Evolutionary conservation across 2,888 invertebrate species (phyloP).

Genomic region (Agrotis puta): DNA sequence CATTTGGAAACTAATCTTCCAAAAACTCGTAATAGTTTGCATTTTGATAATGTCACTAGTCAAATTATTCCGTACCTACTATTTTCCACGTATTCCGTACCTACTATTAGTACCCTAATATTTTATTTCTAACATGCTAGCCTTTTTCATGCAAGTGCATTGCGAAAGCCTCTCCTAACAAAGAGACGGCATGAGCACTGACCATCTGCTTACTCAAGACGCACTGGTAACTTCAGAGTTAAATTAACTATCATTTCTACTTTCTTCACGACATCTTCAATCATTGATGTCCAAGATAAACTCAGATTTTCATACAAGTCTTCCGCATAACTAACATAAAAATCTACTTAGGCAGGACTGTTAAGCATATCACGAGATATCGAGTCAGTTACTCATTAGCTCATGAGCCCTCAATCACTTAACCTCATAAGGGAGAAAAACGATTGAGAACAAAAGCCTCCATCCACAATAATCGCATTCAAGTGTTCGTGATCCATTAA

Average conservation of each 20-base stretch:
- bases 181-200: background rate
- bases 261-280: background rate
- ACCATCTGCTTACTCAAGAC: background rate
- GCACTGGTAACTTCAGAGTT: background rate
- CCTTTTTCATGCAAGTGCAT: background rate
- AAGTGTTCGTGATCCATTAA: conserved; percentile 70
- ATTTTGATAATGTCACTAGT: background rate
- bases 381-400: conserved; percentile 42
- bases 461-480: conserved; percentile 60
- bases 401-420: conserved; percentile 27
- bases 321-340: conserved; percentile 9
- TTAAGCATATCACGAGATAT: conserved; percentile 9
- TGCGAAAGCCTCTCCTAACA: background rate
- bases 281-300: background rate
- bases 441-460: conserved; percentile 43
- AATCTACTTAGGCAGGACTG: conserved; percentile 14
- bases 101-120: too few species aligned
- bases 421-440: conserved; percentile 54
- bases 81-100: background rate
- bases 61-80: background rate
- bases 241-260: background rate
- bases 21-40: too few species aligned
- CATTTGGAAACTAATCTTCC: background rate
- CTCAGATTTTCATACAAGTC: background rate
- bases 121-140: background rate